Percentiles rank a stretch among this genome's conserved stretches.
These are phyloP conservation scores for Chlamydotis undulata DNA, from an alignment of 2,113 vertebrate species.

Conservation along the genomic window DNA sequence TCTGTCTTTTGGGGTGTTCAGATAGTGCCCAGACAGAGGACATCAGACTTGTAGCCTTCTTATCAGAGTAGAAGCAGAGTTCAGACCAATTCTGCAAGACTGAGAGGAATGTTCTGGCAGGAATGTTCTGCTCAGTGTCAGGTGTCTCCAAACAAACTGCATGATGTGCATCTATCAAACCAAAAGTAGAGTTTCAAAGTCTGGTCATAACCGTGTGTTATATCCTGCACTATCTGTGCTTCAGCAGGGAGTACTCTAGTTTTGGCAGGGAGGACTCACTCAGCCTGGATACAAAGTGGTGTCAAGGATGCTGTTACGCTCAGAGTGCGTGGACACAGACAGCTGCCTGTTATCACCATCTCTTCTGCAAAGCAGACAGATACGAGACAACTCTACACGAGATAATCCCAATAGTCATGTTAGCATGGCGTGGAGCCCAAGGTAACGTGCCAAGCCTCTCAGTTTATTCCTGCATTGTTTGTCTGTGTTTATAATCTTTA, in stretches of 20 bases:
- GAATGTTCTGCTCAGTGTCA: not conserved
- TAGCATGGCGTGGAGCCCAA: not conserved
- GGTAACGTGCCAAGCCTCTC: not conserved
- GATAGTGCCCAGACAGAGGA: not conserved
- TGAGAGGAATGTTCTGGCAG: not conserved
- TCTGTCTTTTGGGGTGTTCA: not conserved
- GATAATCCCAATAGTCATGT: not conserved
- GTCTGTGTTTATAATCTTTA: not conserved
- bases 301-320: not conserved
- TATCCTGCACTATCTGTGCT: not conserved
- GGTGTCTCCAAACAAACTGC: not conserved
- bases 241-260: not conserved
- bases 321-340: not conserved
- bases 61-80: not conserved
- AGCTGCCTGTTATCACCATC: not conserved
- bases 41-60: not conserved
- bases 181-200: not conserved
- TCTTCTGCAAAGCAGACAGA: not conserved
- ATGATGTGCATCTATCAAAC: rapidly evolving
- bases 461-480: not conserved
- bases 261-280: not conserved
- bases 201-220: rapidly evolving
- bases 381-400: not conserved
- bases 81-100: not conserved
- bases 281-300: not conserved